phyloP scores from a whole-genome alignment of 2,113 vertebrate genomes.

The Elephantulus edwardii region DNA sequence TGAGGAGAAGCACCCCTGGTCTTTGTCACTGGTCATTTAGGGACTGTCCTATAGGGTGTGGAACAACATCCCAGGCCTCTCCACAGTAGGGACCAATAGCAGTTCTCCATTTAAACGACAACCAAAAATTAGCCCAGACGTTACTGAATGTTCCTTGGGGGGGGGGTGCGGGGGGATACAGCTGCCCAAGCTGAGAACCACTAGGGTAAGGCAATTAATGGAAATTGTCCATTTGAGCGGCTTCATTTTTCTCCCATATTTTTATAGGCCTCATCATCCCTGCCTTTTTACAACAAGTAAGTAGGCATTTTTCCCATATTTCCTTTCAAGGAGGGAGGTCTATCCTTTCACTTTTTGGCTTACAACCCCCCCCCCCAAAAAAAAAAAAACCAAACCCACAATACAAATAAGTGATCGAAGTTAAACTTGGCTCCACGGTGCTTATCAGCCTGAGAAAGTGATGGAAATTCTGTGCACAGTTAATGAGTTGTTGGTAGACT shows the following conservation, averaged over 20 bases:
- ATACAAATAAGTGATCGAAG: neutral
- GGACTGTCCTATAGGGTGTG: too few species aligned
- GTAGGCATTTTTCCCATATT: too few species aligned
- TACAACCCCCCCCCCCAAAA: too few species aligned
- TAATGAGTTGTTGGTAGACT: neutral
- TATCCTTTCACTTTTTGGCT: too few species aligned
- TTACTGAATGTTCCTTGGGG: rapidly evolving
- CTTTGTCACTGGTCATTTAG: too few species aligned
- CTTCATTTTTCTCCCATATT: neutral
- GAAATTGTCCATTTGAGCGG: neutral
- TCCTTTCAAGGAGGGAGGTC: too few species aligned
- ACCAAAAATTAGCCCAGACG: rapidly evolving
- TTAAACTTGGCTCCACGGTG: neutral
- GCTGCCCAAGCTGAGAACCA: rapidly evolving
- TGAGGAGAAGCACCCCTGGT: too few species aligned
- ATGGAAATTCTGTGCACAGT: rapidly evolving
- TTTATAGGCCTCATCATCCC: neutral
- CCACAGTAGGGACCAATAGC: rapidly evolving
- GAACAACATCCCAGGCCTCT: neutral
- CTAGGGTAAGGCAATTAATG: neutral
- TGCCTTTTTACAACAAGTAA: neutral
- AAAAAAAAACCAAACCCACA: too few species aligned
- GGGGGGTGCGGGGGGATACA: rapidly evolving
- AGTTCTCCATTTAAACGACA: rapidly evolving
- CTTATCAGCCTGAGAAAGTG: neutral